Evolutionary conservation across 1,140 invertebrate genomes (phyloP).

Genomic region (Musca domestica): DNA sequence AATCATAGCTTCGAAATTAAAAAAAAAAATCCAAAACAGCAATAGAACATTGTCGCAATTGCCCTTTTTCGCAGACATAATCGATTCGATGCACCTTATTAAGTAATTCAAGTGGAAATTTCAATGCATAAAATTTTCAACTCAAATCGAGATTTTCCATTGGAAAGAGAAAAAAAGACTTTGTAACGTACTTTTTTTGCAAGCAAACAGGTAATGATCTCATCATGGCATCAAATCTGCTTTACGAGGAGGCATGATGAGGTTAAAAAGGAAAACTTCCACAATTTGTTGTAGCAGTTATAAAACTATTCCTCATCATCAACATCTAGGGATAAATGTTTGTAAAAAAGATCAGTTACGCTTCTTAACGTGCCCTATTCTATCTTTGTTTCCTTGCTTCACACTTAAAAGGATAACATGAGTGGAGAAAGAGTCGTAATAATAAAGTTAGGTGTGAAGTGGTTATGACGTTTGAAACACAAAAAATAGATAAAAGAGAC

Average conservation of each 20-base stretch:
- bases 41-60: no score
- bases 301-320: no score
- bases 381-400: no score
- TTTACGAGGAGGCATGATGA: background rate
- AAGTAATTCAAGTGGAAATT: background rate
- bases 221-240: background rate
- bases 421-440: background rate
- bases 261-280: background rate
- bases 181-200: background rate
- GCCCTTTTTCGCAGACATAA: background rate
- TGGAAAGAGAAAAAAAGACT: background rate
- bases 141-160: background rate
- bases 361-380: background rate
- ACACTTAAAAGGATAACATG: no score
- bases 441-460: background rate
- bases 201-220: no score
- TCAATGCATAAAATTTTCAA: background rate
- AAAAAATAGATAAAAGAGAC: no score
- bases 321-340: no score
- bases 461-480: background rate
- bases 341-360: background rate
- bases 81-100: background rate
- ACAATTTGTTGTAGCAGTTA: background rate
- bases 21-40: no score
- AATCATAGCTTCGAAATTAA: no score